phyloP scores from a whole-genome alignment of 2,797 vertebrate species.

The Lutjanus argentimaculatus region DNA sequence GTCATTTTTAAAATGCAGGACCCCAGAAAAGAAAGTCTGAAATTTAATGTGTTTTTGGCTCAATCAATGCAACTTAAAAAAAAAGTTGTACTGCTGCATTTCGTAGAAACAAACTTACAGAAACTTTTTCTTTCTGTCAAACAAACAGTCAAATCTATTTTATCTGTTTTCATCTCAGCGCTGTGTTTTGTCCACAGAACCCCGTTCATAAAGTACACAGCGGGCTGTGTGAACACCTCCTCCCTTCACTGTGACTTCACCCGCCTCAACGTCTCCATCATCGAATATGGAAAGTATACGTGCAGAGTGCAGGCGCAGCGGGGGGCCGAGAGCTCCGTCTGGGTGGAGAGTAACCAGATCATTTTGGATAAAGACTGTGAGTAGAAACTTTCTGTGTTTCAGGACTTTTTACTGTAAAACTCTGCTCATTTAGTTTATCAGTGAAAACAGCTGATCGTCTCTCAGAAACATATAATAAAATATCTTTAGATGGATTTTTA shows the following conservation, averaged over 20 bases:
- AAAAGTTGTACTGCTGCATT: too few relatives aligned
- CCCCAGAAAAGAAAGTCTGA: too few relatives aligned
- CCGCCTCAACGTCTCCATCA: background rate
- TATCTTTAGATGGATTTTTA: too few relatives aligned
- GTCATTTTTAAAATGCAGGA: too few relatives aligned
- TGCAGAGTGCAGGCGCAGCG: slow-evolving; percentile 62
- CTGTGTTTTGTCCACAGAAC: slow-evolving; percentile 44
- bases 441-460: too few relatives aligned
- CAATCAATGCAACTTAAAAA: too few relatives aligned
- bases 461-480: too few relatives aligned
- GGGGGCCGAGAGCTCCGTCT: slow-evolving; percentile 65
- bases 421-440: background rate
- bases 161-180: background rate
- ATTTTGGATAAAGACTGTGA: slow-evolving; percentile 74
- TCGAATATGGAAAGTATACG: slow-evolving; percentile 48
- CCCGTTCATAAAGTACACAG: fast-evolving
- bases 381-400: slow-evolving; percentile 26
- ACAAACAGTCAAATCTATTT: too few relatives aligned
- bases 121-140: too few relatives aligned
- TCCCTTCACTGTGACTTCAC: slow-evolving; percentile 73
- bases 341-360: slow-evolving; percentile 61
- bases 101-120: too few relatives aligned
- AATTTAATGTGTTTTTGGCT: too few relatives aligned
- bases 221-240: slow-evolving; percentile 59
- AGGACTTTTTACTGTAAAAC: background rate